Percentiles rank a stretch among this genome's conserved stretches.
These are phyloP conservation scores for Rhabditoides inermis DNA, from an alignment of 2,888 invertebrate species.

Conservation along the genomic window DNA sequence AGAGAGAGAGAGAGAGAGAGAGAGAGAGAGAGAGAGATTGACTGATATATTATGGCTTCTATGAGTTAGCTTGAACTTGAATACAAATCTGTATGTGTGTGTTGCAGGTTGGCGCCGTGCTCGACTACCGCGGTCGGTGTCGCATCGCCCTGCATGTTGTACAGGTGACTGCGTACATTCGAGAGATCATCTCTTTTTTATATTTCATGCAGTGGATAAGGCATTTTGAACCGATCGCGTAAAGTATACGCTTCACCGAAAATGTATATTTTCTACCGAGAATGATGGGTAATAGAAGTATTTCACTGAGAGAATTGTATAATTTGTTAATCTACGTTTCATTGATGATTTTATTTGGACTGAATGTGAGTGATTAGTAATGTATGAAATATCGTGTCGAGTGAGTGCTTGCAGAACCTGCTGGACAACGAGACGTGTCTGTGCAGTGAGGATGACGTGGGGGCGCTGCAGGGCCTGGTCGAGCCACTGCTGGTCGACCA, in stretches of 20 bases:
- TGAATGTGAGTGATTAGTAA: no score
- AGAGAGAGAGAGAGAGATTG: no score
- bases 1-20: no score
- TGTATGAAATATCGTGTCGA: no score
- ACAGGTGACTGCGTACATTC: no score
- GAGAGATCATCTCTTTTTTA: neutral
- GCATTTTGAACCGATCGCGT: no score
- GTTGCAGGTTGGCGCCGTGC: constrained; percentile 74
- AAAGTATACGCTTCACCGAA: neutral
- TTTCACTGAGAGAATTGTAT: neutral
- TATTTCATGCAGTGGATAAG: no score
- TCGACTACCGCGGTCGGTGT: constrained; percentile 75
- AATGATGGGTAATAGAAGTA: neutral
- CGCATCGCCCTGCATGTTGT: constrained; percentile 79
- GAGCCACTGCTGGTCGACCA: constrained; percentile 79
- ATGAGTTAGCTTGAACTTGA: no score
- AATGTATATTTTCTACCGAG: neutral
- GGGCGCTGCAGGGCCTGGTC: constrained; percentile 66
- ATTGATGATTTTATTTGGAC: no score
- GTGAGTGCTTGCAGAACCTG: constrained; percentile 30
- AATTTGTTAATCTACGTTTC: neutral
- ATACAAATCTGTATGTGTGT: no score
- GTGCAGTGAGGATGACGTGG: constrained; percentile 71
- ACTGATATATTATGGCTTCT: no score
- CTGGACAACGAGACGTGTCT: constrained; percentile 76